Evolutionary conservation across 2,888 invertebrate genomes (phyloP).

Genomic region (Eupithecia subumbrata): DNA sequence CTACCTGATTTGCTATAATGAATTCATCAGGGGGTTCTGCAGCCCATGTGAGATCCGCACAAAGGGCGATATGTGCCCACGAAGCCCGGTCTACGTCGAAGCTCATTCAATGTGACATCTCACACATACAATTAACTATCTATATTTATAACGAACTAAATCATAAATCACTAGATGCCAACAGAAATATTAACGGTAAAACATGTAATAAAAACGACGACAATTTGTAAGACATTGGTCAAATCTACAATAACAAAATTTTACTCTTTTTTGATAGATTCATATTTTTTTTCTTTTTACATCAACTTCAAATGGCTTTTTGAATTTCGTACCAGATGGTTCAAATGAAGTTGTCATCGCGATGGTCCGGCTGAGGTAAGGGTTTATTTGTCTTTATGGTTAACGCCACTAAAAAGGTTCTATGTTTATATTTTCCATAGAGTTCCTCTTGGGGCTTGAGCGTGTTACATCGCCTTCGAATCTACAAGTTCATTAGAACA

Average conservation of each 20-base stretch:
- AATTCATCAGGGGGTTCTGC: constrained; percentile 79
- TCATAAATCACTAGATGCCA: constrained; percentile 77
- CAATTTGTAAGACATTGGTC: constrained; percentile 82
- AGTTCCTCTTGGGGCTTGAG: not conserved
- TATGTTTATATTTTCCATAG: not conserved
- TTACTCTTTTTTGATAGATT: constrained; percentile 79
- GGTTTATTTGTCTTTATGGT: constrained; percentile 52
- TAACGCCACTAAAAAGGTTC: constrained; percentile 20
- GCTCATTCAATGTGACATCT: constrained; percentile 83
- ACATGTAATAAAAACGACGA: constrained; percentile 79
- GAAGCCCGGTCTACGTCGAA: constrained; percentile 81
- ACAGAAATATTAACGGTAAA: constrained; percentile 78
- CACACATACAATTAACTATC: constrained; percentile 75
- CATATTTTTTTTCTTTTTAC: constrained; percentile 42
- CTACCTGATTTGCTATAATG: constrained; percentile 79
- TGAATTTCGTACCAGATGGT: constrained; percentile 71
- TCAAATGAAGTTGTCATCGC: constrained; percentile 72
- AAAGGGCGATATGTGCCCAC: constrained; percentile 82
- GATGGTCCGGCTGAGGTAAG: constrained; percentile 64
- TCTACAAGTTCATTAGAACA: not conserved
- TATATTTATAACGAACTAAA: constrained; percentile 76
- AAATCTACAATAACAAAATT: constrained; percentile 82
- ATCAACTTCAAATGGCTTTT: constrained; percentile 74
- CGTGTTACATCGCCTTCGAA: not conserved
- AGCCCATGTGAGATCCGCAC: constrained; percentile 82